A percentile compares a stretch with the other conserved stretches of the same genome.
These are phyloP conservation scores for Athalia cordata DNA, from an alignment of 2,888 invertebrate genomes.

Conservation along the genomic window DNA sequence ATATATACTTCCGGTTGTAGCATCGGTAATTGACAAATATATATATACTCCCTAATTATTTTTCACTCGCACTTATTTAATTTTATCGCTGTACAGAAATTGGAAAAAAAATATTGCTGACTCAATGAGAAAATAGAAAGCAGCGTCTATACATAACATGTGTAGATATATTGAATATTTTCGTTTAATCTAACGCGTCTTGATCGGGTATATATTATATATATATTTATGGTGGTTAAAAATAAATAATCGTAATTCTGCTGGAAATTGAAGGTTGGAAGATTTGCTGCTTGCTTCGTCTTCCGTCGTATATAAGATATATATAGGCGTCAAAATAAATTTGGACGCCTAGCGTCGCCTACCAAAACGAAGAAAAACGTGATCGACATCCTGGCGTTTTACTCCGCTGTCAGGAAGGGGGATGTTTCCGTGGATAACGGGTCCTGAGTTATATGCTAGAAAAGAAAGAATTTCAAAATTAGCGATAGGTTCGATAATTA, in stretches of 20 bases:
- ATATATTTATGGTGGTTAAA: not conserved
- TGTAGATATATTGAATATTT: not conserved
- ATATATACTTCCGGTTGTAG: too few relatives aligned
- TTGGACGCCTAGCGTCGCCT: conserved; percentile 79
- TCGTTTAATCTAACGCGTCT: conserved; percentile 15
- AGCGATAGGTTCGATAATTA: conserved; percentile 47
- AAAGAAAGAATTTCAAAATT: conserved; percentile 64
- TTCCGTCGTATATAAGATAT: conserved; percentile 23
- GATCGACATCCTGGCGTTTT: conserved; percentile 92
- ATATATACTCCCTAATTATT: too few relatives aligned
- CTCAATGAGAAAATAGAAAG: conserved; percentile 2
- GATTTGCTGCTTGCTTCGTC: conserved; percentile 34
- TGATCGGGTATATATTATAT: conserved; percentile 3
- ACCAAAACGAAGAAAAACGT: conserved; percentile 93
- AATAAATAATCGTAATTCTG: not conserved
- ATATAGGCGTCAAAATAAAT: conserved; percentile 22
- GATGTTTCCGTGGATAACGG: conserved; percentile 67
- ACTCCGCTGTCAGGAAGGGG: conserved; percentile 79
- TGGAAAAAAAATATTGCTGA: too few relatives aligned
- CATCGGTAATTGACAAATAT: too few relatives aligned
- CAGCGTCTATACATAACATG: not conserved
- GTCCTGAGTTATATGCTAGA: conserved; percentile 74
- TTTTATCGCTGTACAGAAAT: not conserved
- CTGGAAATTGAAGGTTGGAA: conserved; percentile 15
- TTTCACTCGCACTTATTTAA: too few relatives aligned